Evolutionary conservation across 2,888 invertebrate species (phyloP).

Genomic region (Amphipyra berbera): DNA sequence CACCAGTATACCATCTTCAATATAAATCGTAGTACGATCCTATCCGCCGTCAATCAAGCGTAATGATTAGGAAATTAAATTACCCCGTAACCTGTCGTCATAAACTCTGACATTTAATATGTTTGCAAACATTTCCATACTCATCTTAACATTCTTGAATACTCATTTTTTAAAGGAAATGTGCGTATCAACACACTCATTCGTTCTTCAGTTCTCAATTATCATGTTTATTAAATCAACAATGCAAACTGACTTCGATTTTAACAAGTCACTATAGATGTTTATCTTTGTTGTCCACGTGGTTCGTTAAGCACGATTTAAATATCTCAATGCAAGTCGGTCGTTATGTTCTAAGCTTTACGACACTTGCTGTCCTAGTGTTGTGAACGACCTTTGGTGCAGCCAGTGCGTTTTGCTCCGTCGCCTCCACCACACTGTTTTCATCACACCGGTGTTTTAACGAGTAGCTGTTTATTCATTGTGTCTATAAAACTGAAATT

Average conservation of each 20-base stretch:
- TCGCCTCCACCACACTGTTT: constrained; percentile 65
- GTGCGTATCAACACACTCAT: constrained; percentile 3
- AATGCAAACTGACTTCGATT: background rate
- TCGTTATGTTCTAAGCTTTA: constrained; percentile 38
- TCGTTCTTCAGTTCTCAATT: background rate
- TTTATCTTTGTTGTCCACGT: constrained; percentile 19
- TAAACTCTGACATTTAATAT: no score
- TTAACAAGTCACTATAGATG: constrained; percentile 2
- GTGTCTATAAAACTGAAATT: constrained; percentile 14
- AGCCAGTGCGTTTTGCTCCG: constrained; percentile 77
- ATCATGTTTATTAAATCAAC: background rate
- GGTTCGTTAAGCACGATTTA: constrained; percentile 32
- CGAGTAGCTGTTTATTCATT: constrained; percentile 5
- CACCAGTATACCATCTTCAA: no score
- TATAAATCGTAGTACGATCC: no score
- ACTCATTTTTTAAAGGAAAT: constrained; percentile 1
- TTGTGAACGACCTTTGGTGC: constrained; percentile 52
- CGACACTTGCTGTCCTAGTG: constrained; percentile 19
- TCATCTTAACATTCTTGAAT: no score
- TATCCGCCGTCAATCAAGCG: no score
- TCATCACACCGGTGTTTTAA: constrained; percentile 5
- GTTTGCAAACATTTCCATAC: no score
- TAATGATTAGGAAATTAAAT: no score
- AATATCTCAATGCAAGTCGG: constrained; percentile 31
- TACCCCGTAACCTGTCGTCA: no score